These are phyloP conservation scores for Botia kubotai DNA, from an alignment of 2,797 vertebrate genomes.

Conservation along the genomic window DNA sequence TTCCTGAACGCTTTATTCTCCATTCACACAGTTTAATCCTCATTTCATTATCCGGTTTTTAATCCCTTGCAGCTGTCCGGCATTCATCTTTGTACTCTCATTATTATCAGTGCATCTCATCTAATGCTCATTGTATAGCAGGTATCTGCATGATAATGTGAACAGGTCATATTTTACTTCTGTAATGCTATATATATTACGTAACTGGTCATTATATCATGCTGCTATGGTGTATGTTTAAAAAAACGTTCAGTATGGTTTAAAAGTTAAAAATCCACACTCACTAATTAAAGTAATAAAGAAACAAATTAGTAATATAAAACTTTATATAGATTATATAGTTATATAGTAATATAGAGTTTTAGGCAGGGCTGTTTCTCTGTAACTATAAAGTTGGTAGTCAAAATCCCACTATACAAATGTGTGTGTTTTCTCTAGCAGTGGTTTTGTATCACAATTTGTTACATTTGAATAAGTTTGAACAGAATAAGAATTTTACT, in stretches of 20 bases:
- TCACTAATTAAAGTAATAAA: too few relatives aligned
- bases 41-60: constrained; percentile 7
- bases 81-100: background rate
- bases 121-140: background rate
- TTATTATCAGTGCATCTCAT: constrained; percentile 1
- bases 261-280: background rate
- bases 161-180: background rate
- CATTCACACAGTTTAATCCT: background rate
- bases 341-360: too few relatives aligned
- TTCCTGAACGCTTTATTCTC: constrained; percentile 1
- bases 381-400: too few relatives aligned
- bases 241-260: background rate
- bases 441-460: too few relatives aligned
- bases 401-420: too few relatives aligned
- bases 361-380: too few relatives aligned
- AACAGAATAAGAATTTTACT: too few relatives aligned
- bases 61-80: background rate
- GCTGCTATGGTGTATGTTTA: too few relatives aligned
- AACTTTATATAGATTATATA: too few relatives aligned
- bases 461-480: too few relatives aligned
- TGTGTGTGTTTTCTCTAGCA: too few relatives aligned
- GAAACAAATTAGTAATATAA: too few relatives aligned
- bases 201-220: background rate
- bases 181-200: background rate
- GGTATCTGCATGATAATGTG: background rate